Percentiles rank a stretch among this genome's conserved stretches.
These are phyloP conservation scores for Julus scandinavius DNA, from an alignment of 2,888 invertebrate genomes.

Conservation along the genomic window DNA sequence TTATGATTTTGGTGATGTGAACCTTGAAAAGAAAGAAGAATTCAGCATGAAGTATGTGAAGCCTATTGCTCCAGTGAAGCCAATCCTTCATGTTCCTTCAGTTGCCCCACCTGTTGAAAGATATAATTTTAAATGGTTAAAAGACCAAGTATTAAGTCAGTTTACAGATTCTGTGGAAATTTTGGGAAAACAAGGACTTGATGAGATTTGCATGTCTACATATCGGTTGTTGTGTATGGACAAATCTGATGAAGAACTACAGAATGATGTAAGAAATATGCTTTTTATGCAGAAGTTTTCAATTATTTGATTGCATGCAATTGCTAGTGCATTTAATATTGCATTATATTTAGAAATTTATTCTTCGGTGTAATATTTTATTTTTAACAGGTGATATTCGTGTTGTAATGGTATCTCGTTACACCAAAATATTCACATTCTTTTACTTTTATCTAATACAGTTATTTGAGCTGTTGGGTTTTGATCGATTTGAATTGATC, in stretches of 20 bases:
- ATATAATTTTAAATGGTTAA: slow-evolving; percentile 67
- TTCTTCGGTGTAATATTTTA: background rate
- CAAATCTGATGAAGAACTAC: slow-evolving; percentile 75
- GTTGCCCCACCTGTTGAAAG: slow-evolving; percentile 48
- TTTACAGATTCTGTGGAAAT: slow-evolving; percentile 64
- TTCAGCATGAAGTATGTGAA: slow-evolving; percentile 43
- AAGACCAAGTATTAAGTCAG: slow-evolving; percentile 70
- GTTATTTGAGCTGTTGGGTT: slow-evolving; percentile 89
- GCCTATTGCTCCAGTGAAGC: background rate
- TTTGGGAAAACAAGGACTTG: slow-evolving; percentile 63
- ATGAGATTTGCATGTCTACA: slow-evolving; percentile 73
- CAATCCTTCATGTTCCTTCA: background rate
- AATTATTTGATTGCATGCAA: no score
- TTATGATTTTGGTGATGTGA: slow-evolving; percentile 39
- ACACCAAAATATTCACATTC: background rate
- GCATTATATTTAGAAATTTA: no score
- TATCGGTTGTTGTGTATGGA: slow-evolving; percentile 73
- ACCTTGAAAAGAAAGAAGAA: slow-evolving; percentile 46
- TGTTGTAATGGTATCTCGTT: background rate
- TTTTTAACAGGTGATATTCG: background rate
- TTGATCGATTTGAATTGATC: slow-evolving; percentile 82
- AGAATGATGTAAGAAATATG: slow-evolving; percentile 71
- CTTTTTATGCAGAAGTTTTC: background rate
- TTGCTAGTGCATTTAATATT: no score
- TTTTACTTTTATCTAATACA: slow-evolving; percentile 60